A percentile compares a stretch with the other conserved stretches of the same genome.
Conservation (phyloP, 92 coral and sea anemone genomes). For the Isaurus tuberculatus region DNA sequence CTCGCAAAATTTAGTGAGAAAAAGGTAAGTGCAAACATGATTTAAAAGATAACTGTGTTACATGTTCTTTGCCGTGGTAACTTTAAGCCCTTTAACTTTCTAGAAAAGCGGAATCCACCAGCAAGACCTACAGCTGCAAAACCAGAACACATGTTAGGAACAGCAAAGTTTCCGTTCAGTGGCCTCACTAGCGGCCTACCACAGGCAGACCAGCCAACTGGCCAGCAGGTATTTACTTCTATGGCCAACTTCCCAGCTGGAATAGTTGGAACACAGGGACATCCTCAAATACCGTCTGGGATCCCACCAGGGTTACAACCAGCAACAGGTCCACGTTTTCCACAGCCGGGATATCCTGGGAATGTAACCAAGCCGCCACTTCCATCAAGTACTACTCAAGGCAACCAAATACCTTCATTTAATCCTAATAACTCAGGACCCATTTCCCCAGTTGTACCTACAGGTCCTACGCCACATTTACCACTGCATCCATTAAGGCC, state of each 20-base stretch:
- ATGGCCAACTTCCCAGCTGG: conserved; percentile 38
- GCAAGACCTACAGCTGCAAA: conserved; percentile 75
- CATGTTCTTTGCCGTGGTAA: too few species aligned
- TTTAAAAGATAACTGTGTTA: not conserved
- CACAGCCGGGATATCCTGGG: conserved; percentile 59
- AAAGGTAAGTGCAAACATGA: too few species aligned
- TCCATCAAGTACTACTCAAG: conserved; percentile 45
- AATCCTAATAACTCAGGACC: conserved; percentile 37
- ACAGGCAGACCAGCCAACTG: conserved; percentile 55
- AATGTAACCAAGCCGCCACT: conserved; percentile 42
- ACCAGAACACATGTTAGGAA: conserved; percentile 79
- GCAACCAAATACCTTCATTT: conserved; percentile 14
- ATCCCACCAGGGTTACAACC: conserved; percentile 63
- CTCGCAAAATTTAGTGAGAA: too few species aligned
- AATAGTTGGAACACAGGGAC: conserved; percentile 30
- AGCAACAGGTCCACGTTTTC: conserved; percentile 44
- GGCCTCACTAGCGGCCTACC: conserved; percentile 11
- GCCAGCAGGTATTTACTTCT: conserved; percentile 42
- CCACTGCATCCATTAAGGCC: conserved; percentile 27
- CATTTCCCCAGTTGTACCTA: conserved; percentile 41
- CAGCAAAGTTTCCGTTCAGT: conserved; percentile 42
- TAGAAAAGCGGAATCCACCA: conserved; percentile 71
- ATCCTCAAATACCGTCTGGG: conserved; percentile 49
- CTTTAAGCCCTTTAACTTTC: not conserved
- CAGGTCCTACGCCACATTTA: conserved; percentile 38